Base-by-base conservation (phyloP, 2,797 vertebrate species). In the Molossus alvarezi region DNA sequence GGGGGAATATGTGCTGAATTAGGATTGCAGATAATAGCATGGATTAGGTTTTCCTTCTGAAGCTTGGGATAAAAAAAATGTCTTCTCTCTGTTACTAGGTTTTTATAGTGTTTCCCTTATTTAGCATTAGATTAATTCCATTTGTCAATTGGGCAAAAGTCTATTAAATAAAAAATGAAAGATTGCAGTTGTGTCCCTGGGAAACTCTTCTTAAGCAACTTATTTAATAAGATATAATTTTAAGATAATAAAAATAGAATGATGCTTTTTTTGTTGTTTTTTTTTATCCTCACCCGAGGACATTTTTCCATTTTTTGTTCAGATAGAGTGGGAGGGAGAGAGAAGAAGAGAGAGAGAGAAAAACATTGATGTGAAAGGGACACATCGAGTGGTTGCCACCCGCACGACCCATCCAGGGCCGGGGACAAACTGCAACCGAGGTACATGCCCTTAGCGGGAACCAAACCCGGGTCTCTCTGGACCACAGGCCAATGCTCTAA, bases 51-150 rank as follows among this genome's bases (percentile, higher is more conserved):
- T 82, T 81, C 41, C 14, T 92, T 83, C 29, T 53, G 64, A 73
- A 82, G 62, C 18, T 84, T 17, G 51, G 45, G 11, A 45, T 45
- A 45, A 6, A 12, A 2, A 41, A 51, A 20, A 12, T 37, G 1
- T 65, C 71, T 90, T 71, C 8, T 67, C 41, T n/a, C 17, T 80
- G 33, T 87, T 69, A 37, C 37, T 82, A 33, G 13, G 41, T 88
- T 96, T 95, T 88, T 88, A n/a, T 58, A 57, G 9, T 48, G 64
- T 10, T 29, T 73, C 33, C n/a, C 57, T 85, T 84, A 84, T 79
- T 29, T 21, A 82, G 65, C 3, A 4, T 87, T 65, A 67, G 23
- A 77, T 91, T 67, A 85, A 12, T 65, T 65, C 37, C 48, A 41
- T 57, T 89, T 87, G 20, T 25, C 45, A 73, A 12, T 69, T 87